Percentiles rank a stretch among this genome's conserved stretches.
Evolutionary conservation across 1,140 invertebrate species (phyloP).

Genomic region (Tetramorium parvispinum): DNA sequence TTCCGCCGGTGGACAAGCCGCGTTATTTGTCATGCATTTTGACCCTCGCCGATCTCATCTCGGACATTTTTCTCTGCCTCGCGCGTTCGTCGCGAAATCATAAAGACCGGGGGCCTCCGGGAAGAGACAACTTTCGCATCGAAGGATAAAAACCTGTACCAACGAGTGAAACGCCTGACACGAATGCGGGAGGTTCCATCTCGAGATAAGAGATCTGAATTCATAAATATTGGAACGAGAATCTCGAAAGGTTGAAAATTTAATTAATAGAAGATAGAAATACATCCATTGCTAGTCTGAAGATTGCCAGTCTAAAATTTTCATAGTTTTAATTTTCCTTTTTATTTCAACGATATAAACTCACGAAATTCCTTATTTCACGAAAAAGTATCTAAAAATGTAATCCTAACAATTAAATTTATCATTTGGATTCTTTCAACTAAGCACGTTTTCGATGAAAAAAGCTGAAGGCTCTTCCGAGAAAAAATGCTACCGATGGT

Average conservation of each 20-base stretch:
- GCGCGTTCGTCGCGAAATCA: slow-evolving; percentile 59
- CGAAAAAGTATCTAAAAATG: not conserved
- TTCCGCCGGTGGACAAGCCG: slow-evolving; percentile 79
- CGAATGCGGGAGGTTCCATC: not conserved
- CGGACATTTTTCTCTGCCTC: slow-evolving; percentile 81
- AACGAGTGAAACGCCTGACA: not conserved
- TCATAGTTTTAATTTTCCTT: not conserved
- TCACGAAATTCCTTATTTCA: too few species aligned
- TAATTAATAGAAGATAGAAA: not conserved
- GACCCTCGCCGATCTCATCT: slow-evolving; percentile 83
- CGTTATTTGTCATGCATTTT: slow-evolving; percentile 84
- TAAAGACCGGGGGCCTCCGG: slow-evolving; percentile 46
- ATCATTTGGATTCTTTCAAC: not conserved
- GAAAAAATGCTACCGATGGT: not conserved
- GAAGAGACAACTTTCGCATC: slow-evolving; percentile 43
- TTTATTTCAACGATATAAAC: not conserved
- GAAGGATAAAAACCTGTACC: slow-evolving; percentile 51
- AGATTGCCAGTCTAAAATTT: not conserved
- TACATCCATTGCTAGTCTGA: not conserved
- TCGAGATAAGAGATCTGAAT: slow-evolving; percentile 13
- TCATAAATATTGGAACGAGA: not conserved
- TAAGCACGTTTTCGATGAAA: not conserved
- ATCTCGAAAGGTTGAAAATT: not conserved
- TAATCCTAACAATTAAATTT: too few species aligned
- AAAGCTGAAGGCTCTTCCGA: not conserved